Conservation (phyloP, 2,113 vertebrate genomes). For the Campylomormyrus numenius region DNA sequence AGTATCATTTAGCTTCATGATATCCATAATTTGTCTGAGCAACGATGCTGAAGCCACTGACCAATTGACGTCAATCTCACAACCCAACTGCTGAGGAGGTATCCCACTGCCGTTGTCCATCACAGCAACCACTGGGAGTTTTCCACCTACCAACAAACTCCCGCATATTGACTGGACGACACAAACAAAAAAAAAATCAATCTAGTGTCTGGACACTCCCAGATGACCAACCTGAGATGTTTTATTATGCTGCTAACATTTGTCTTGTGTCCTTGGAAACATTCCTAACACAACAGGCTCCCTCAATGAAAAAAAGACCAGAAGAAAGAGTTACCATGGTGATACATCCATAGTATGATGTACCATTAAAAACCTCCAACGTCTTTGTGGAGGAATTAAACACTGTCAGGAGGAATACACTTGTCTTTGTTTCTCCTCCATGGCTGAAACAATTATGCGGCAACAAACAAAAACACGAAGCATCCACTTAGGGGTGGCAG, state of each 20-base stretch:
- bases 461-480: background rate
- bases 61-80: background rate
- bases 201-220: background rate
- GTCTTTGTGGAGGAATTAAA: background rate
- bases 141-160: background rate
- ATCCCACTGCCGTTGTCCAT: background rate
- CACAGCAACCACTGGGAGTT: background rate
- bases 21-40: background rate
- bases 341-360: background rate
- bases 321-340: background rate
- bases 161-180: background rate
- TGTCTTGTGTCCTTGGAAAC: conserved; percentile 5
- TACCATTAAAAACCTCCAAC: background rate
- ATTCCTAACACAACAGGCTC: background rate
- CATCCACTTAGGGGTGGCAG: background rate
- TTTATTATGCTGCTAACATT: conserved; percentile 15
- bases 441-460: background rate
- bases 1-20: background rate
- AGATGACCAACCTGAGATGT: background rate
- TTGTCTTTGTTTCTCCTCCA: background rate
- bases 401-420: background rate
- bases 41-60: background rate
- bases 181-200: conserved; percentile 6
- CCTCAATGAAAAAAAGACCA: background rate
- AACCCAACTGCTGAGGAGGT: background rate